phyloP scores from a whole-genome alignment of 2,888 invertebrate species.

The Alsophila aescularia region DNA sequence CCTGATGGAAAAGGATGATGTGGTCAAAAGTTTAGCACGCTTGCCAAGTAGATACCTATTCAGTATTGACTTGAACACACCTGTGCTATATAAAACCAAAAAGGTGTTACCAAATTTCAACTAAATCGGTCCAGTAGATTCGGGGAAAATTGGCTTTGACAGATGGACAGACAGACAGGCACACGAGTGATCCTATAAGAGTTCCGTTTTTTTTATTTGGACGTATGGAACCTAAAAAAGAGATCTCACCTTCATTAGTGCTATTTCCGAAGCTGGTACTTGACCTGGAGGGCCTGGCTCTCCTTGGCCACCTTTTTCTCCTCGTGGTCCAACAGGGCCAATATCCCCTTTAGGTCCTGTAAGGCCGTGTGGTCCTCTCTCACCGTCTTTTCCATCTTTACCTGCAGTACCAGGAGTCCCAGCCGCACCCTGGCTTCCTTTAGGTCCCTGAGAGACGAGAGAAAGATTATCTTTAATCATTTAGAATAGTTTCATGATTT shows the following conservation, averaged over 20 bases:
- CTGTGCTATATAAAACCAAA: too few relatives aligned
- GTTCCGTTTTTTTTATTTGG: not conserved
- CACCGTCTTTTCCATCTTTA: constrained; percentile 50
- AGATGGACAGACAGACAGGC: too few relatives aligned
- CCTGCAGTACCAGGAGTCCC: constrained; percentile 51
- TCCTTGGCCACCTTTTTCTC: constrained; percentile 85
- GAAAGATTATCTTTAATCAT: not conserved
- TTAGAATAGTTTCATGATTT: too few relatives aligned
- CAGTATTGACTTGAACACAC: too few relatives aligned
- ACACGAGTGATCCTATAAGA: too few relatives aligned
- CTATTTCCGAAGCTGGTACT: constrained; percentile 45
- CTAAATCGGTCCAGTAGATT: too few relatives aligned
- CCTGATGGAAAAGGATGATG: too few relatives aligned
- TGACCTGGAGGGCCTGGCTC: constrained; percentile 68
- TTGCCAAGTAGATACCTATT: too few relatives aligned
- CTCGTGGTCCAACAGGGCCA: constrained; percentile 52
- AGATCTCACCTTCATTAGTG: constrained; percentile 42
- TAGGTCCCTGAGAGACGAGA: constrained; percentile 82
- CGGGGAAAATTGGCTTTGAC: too few relatives aligned
- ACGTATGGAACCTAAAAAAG: not conserved
- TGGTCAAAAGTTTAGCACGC: too few relatives aligned
- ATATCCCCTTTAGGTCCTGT: constrained; percentile 85
- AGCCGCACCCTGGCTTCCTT: constrained; percentile 87
- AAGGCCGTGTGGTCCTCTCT: constrained; percentile 86
- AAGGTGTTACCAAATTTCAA: too few relatives aligned